Percentiles rank a stretch among this genome's conserved stretches.
Conservation (phyloP, 2,888 invertebrate genomes). For the Andrena trimmerana region DNA sequence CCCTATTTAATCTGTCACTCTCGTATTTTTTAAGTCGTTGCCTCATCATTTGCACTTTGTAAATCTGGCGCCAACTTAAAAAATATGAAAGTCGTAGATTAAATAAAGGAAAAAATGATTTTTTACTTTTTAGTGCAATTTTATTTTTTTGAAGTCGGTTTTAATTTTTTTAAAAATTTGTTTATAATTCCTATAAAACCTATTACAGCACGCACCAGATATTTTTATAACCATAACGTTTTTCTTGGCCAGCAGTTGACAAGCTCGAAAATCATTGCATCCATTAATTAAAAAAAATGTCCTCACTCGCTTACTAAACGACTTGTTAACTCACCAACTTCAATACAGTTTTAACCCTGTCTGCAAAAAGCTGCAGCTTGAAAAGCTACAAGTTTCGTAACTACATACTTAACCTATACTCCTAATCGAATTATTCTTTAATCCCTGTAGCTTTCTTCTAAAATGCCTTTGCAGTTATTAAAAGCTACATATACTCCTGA, state of each 20-base stretch:
- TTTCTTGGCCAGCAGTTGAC: not conserved
- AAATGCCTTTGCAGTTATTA: not conserved
- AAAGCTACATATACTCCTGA: not conserved
- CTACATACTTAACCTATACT: too few relatives aligned
- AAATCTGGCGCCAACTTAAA: too few relatives aligned
- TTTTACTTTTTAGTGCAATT: too few relatives aligned
- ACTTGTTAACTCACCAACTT: not conserved
- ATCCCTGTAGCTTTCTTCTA: too few relatives aligned
- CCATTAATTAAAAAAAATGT: not conserved
- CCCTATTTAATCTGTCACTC: too few relatives aligned
- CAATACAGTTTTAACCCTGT: not conserved
- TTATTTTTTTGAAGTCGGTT: too few relatives aligned
- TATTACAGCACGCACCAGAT: constrained; percentile 11
- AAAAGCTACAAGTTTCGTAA: not conserved
- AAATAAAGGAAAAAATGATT: too few relatives aligned
- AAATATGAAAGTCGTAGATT: too few relatives aligned
- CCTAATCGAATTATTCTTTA: too few relatives aligned
- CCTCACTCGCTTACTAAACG: not conserved
- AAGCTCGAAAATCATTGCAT: not conserved
- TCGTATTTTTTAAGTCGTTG: too few relatives aligned
- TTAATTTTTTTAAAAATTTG: too few relatives aligned
- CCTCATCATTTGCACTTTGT: too few relatives aligned
- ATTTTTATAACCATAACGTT: constrained; percentile 25
- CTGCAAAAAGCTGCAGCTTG: not conserved
- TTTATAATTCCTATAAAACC: constrained; percentile 7